Conservation (phyloP, 2,797 vertebrate species). For the Syngnathus rostellatus region DNA sequence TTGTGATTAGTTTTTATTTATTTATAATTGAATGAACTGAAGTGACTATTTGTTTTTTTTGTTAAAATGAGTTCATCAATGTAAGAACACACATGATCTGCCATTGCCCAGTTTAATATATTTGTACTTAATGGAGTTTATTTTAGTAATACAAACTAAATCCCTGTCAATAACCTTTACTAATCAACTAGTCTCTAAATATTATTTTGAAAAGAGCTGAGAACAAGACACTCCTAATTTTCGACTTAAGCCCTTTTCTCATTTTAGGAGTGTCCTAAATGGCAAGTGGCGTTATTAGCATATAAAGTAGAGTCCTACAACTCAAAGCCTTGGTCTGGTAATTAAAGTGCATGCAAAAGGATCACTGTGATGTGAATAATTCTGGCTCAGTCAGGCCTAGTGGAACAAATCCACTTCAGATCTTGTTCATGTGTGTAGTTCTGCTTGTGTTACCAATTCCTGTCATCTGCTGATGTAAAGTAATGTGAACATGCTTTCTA, state of each 20-base stretch:
- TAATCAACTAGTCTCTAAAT: slow-evolving; percentile 43
- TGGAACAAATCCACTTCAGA: slow-evolving; percentile 40
- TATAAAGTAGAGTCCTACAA: slow-evolving; percentile 60
- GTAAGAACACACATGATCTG: background rate
- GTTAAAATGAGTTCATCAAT: too few species aligned
- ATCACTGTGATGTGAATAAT: slow-evolving; percentile 62
- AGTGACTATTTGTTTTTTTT: background rate
- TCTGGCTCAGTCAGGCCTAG: slow-evolving; percentile 39
- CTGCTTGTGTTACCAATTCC: background rate
- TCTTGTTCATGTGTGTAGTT: slow-evolving; percentile 26
- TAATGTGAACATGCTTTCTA: slow-evolving; percentile 6
- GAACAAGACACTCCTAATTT: slow-evolving; percentile 14
- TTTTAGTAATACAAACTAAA: slow-evolving; percentile 3
- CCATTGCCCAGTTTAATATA: background rate
- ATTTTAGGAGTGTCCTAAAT: slow-evolving; percentile 55
- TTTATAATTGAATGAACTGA: background rate
- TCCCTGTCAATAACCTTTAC: background rate
- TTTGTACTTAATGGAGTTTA: background rate
- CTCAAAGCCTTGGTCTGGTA: slow-evolving; percentile 61
- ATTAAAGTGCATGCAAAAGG: slow-evolving; percentile 58
- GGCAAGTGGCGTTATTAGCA: slow-evolving; percentile 55
- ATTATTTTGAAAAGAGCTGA: slow-evolving; percentile 27
- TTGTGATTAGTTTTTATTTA: background rate
- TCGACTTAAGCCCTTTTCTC: slow-evolving; percentile 34
- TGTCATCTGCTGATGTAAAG: background rate